Percentiles rank a stretch among this genome's conserved stretches.
phyloP scores from a whole-genome alignment of 2,797 vertebrate species.

The Neosilurus mollespiculum region DNA sequence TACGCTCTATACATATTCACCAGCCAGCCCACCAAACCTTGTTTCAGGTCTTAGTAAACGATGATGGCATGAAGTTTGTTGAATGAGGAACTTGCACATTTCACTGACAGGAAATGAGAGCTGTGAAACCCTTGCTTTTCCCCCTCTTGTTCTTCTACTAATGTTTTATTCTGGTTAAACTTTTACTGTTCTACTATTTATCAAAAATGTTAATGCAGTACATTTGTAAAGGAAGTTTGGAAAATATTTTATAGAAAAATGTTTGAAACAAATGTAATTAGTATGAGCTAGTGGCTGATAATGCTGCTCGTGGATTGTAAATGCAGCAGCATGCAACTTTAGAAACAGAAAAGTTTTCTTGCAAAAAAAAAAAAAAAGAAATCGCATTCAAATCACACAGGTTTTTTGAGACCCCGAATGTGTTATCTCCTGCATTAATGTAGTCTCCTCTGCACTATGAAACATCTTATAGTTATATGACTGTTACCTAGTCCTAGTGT shows the following conservation, averaged over 20 bases:
- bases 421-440: neutral
- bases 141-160: neutral
- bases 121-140: conserved; percentile 48
- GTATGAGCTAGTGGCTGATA: neutral
- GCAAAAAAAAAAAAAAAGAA: neutral
- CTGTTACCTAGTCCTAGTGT: neutral
- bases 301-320: neutral
- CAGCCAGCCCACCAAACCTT: neutral
- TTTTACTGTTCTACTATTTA: neutral
- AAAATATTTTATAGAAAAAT: neutral
- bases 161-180: neutral
- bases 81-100: conserved; percentile 53
- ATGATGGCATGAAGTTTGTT: conserved; percentile 19
- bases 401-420: no score
- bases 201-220: neutral
- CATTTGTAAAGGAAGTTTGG: neutral
- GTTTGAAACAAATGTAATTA: neutral
- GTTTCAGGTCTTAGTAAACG: conserved; percentile 44
- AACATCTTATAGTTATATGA: neutral
- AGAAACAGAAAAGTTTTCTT: neutral
- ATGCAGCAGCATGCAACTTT: neutral
- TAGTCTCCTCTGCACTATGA: neutral
- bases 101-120: conserved; percentile 66
- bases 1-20: neutral
- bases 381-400: no score